These are phyloP conservation scores for Chanos chanos DNA, from an alignment of 2,797 vertebrate species.

Conservation along the genomic window DNA sequence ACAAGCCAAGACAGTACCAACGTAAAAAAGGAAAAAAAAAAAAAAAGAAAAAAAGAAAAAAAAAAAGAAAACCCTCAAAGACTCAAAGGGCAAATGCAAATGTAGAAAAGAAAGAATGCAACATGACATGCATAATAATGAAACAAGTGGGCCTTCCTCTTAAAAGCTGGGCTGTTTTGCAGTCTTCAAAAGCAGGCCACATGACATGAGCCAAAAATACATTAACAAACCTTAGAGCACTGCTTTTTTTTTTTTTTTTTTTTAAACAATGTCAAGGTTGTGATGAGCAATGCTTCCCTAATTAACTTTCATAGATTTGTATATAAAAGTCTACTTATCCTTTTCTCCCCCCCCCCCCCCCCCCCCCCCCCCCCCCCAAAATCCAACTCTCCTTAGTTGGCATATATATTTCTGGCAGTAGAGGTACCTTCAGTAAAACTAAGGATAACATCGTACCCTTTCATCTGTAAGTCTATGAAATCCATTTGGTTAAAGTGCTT, in stretches of 20 bases:
- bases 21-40: constrained; percentile 61
- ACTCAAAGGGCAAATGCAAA: constrained; percentile 67
- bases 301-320: no score
- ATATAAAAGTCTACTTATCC: no score
- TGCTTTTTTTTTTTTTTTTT: no score
- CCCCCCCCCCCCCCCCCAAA: no score
- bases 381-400: no score
- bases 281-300: no score
- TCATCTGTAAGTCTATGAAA: constrained; percentile 45
- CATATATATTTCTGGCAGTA: no score
- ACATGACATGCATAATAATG: constrained; percentile 69
- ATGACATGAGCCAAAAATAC: neutral
- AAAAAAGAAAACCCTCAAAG: constrained; percentile 52
- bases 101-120: constrained; percentile 60
- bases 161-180: neutral
- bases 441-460: constrained; percentile 19
- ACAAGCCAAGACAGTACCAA: constrained; percentile 64
- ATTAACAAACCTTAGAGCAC: no score
- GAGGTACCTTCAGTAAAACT: no score
- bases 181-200: neutral
- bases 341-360: no score
- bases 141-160: constrained; percentile 48
- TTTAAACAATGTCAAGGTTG: no score
- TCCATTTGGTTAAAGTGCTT: constrained; percentile 39
- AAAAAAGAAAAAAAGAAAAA: constrained; percentile 57